A percentile compares a stretch with the other conserved stretches of the same genome.
Conservation (phyloP, 2,113 vertebrate species). For the Orcinus orca region DNA sequence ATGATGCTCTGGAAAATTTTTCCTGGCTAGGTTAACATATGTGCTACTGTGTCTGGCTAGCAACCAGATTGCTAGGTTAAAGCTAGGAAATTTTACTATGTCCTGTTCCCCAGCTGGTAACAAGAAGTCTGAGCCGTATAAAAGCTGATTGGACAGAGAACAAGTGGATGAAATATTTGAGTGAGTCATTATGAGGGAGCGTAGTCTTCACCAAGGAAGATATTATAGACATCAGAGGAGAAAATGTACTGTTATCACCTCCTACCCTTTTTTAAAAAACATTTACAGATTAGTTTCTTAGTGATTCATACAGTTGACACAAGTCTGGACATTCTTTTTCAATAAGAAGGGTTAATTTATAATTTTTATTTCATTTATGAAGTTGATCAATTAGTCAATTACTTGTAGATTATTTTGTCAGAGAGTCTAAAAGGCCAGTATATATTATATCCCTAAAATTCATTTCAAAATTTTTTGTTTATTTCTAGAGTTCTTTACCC, state of each 20-base stretch:
- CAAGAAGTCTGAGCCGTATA: not conserved
- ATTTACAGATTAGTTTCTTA: not conserved
- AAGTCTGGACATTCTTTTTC: not conserved
- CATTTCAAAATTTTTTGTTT: not conserved
- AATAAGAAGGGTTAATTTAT: constrained; percentile 1
- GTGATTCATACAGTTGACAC: not conserved
- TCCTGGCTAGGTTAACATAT: constrained; percentile 15
- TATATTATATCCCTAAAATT: not conserved
- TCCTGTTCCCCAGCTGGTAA: not conserved
- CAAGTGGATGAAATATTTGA: not conserved
- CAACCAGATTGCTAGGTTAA: constrained; percentile 12
- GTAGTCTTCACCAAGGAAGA: not conserved
- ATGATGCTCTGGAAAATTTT: not conserved
- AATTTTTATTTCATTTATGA: constrained; percentile 5
- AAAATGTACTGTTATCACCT: not conserved
- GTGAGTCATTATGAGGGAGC: not conserved
- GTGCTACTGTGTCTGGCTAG: constrained; percentile 31
- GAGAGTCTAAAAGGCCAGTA: not conserved
- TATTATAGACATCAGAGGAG: not conserved
- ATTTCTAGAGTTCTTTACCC: constrained; percentile 31
- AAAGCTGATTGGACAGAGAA: not conserved
- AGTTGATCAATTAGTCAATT: not conserved
- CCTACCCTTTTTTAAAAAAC: not conserved
- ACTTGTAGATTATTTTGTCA: not conserved
- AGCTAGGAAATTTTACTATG: constrained; percentile 9